These are phyloP conservation scores for Drosophila melanosoma DNA, from an alignment of 2,888 invertebrate species.

Conservation along the genomic window DNA sequence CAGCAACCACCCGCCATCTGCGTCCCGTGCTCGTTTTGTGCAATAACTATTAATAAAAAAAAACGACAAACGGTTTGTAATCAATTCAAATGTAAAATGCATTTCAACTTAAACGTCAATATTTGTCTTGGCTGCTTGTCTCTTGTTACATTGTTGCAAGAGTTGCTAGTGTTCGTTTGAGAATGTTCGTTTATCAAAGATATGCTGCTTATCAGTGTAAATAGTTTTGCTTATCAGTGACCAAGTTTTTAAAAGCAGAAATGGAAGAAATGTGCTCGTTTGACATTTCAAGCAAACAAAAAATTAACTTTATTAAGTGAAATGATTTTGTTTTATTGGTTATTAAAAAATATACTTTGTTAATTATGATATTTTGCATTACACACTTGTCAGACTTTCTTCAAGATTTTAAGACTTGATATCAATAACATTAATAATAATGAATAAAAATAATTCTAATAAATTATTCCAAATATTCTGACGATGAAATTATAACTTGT, in stretches of 20 bases:
- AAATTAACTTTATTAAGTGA: background rate
- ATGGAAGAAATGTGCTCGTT: slow-evolving; percentile 3
- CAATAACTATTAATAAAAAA: slow-evolving; percentile 28
- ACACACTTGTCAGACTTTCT: background rate
- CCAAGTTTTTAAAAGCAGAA: slow-evolving; percentile 7
- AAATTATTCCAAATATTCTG: background rate
- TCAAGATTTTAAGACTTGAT: background rate
- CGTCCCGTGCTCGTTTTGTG: slow-evolving; percentile 40
- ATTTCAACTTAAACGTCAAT: slow-evolving; percentile 18
- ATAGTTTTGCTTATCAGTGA: slow-evolving; percentile 38
- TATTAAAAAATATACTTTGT: background rate
- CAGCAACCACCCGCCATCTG: slow-evolving; percentile 23
- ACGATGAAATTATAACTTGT: background rate
- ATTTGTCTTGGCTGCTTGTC: slow-evolving; percentile 11
- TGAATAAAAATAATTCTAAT: background rate
- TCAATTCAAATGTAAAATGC: slow-evolving; percentile 26
- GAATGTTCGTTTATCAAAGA: slow-evolving; percentile 43
- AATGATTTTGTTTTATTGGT: background rate
- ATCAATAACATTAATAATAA: background rate
- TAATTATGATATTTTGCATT: background rate
- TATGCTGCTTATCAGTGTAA: slow-evolving; percentile 44
- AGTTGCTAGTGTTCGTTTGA: slow-evolving; percentile 9
- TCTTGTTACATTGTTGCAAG: slow-evolving; percentile 33
- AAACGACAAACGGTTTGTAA: slow-evolving; percentile 21
- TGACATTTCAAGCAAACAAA: background rate